Conservation (phyloP, 2,797 vertebrate genomes). For the Sebastiscus tertius region DNA sequence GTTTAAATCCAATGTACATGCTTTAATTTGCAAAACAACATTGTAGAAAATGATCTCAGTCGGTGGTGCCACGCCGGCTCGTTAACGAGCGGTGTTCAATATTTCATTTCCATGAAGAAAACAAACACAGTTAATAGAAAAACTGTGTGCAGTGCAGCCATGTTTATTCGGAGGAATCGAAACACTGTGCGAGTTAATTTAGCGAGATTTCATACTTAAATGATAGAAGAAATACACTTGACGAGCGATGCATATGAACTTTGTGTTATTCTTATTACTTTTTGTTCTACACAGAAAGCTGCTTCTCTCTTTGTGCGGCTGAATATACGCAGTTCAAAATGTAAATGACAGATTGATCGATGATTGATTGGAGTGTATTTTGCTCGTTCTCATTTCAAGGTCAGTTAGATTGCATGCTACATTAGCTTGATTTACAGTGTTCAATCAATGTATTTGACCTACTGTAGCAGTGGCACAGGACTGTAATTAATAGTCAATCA, state of each 20-base stretch:
- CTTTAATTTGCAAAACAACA: slow-evolving; percentile 1
- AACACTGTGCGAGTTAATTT: background rate
- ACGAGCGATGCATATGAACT: background rate
- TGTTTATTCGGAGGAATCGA: background rate
- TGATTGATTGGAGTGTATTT: background rate
- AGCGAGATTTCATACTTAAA: background rate
- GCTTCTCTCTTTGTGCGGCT: background rate
- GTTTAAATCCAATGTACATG: background rate
- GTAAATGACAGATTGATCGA: background rate
- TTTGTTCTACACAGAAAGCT: background rate
- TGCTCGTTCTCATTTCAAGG: background rate
- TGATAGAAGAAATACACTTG: background rate
- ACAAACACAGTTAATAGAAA: slow-evolving; percentile 18
- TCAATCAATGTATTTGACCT: background rate
- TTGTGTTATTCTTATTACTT: background rate
- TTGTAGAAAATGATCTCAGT: background rate
- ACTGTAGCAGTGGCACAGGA: background rate
- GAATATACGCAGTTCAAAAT: background rate
- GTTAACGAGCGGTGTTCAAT: background rate
- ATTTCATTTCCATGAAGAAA: slow-evolving; percentile 27
- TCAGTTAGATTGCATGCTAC: background rate
- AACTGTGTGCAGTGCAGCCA: background rate
- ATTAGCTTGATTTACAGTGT: background rate
- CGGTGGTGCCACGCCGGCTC: background rate
- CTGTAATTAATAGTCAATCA: slow-evolving; percentile 23